These are phyloP conservation scores for Perca schrenkii DNA, from an alignment of 2,113 vertebrate species.

Conservation along the genomic window DNA sequence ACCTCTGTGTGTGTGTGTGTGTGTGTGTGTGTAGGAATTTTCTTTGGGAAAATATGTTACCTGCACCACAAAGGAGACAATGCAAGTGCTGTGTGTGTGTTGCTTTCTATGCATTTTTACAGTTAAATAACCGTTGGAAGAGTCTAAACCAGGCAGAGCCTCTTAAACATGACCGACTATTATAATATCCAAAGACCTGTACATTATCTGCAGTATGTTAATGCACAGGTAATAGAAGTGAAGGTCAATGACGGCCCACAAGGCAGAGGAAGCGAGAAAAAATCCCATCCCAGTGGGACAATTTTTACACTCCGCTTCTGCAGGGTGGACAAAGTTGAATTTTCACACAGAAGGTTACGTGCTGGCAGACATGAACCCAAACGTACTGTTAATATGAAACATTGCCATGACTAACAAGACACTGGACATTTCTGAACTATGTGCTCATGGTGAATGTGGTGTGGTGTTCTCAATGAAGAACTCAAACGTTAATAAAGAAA, in stretches of 20 bases:
- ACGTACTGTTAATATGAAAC: background rate
- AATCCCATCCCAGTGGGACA: background rate
- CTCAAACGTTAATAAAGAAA: background rate
- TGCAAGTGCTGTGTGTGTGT: too few relatives aligned
- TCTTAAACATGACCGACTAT: background rate
- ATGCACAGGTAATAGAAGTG: background rate
- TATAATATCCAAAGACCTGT: too few relatives aligned
- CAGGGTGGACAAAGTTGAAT: background rate
- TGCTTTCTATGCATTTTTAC: too few relatives aligned
- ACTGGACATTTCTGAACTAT: background rate
- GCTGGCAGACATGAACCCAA: slow-evolving; percentile 1
- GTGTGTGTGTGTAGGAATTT: too few relatives aligned
- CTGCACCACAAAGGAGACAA: too few relatives aligned
- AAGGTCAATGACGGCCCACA: background rate
- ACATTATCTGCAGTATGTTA: background rate
- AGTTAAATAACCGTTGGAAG: too few relatives aligned
- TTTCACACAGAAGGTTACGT: background rate
- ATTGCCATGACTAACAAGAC: slow-evolving; percentile 25
- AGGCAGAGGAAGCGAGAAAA: background rate
- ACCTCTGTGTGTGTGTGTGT: too few relatives aligned
- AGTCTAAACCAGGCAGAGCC: background rate
- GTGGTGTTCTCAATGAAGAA: background rate
- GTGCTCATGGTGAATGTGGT: background rate
- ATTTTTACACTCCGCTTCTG: background rate
- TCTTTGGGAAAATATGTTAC: too few relatives aligned